These are phyloP conservation scores for Oryzias dopingdopingensis DNA, from an alignment of 2,797 vertebrate genomes.

Conservation along the genomic window DNA sequence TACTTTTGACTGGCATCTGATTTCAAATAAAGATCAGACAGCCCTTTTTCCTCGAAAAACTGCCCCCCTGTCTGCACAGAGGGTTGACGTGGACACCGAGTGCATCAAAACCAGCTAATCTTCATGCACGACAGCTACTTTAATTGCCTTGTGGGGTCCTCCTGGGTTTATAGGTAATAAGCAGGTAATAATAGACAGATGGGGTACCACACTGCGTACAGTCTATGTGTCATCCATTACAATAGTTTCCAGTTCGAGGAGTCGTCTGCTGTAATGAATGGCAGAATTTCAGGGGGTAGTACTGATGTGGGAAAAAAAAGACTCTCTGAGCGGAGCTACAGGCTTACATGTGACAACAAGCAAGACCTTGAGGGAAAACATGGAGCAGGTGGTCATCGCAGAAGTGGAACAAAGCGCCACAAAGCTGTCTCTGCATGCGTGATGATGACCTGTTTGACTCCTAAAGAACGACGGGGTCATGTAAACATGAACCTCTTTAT, in stretches of 20 bases:
- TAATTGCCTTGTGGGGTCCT: conserved; percentile 38
- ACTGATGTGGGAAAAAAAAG: conserved; percentile 25
- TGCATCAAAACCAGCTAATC: conserved; percentile 35
- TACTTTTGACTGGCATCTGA: conserved; percentile 38
- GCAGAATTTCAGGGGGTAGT: conserved; percentile 32
- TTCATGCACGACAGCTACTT: conserved; percentile 24
- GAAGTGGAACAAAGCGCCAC: conserved; percentile 14
- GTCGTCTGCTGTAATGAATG: conserved; percentile 45
- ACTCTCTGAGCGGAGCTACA: conserved; percentile 17
- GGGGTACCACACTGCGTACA: conserved; percentile 29
- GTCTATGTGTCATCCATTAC: conserved; percentile 36
- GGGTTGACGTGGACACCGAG: conserved; percentile 14
- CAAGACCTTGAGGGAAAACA: conserved; percentile 46
- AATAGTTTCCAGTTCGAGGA: conserved; percentile 36
- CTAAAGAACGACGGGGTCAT: conserved; percentile 14
- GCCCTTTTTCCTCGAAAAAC: conserved; percentile 38
- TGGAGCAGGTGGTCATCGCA: conserved; percentile 38
- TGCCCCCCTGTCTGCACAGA: conserved; percentile 18
- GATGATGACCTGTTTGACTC: conserved; percentile 22
- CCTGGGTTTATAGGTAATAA: conserved; percentile 40
- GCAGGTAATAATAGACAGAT: conserved; percentile 37
- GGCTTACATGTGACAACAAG: conserved; percentile 47
- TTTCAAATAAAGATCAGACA: conserved; percentile 48
- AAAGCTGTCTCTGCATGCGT: conserved; percentile 25
- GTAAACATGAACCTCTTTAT: conserved; percentile 64